These are phyloP conservation scores for Crypturellus tataupa DNA, from an alignment of 2,797 vertebrate species.

Conservation along the genomic window DNA sequence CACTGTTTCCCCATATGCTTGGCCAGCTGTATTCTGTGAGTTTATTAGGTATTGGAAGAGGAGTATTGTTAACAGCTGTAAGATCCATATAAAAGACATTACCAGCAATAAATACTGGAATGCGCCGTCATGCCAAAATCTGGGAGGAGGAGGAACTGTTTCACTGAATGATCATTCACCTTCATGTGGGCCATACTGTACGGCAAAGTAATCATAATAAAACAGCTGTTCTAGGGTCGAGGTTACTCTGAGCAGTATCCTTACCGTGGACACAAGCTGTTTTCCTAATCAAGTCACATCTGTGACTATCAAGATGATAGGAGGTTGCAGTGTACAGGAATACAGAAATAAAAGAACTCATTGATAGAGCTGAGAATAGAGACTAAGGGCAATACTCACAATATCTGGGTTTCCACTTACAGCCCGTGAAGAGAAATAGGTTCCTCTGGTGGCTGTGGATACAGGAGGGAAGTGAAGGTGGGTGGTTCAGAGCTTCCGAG, in stretches of 20 bases:
- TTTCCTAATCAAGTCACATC: neutral
- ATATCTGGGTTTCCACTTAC: neutral
- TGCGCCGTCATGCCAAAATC: neutral
- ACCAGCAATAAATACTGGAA: neutral
- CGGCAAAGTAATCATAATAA: neutral
- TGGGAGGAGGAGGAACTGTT: neutral
- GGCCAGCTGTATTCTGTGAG: neutral
- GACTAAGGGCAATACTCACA: neutral
- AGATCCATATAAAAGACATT: neutral
- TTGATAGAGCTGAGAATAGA: neutral
- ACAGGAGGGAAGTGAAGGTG: fast-evolving
- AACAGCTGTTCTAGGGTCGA: neutral
- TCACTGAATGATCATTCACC: neutral
- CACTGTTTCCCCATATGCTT: fast-evolving
- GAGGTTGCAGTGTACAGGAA: neutral
- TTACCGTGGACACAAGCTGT: conserved; percentile 16
- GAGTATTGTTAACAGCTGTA: neutral
- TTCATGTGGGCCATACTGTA: neutral
- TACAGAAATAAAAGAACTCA: neutral
- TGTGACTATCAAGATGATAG: neutral
- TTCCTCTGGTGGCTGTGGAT: neutral
- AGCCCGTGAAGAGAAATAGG: neutral
- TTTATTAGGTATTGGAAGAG: neutral
- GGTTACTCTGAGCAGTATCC: neutral
- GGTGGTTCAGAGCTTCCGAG: neutral